These are phyloP conservation scores for Drosophila borealis DNA, from an alignment of 2,888 invertebrate genomes.

Conservation along the genomic window DNA sequence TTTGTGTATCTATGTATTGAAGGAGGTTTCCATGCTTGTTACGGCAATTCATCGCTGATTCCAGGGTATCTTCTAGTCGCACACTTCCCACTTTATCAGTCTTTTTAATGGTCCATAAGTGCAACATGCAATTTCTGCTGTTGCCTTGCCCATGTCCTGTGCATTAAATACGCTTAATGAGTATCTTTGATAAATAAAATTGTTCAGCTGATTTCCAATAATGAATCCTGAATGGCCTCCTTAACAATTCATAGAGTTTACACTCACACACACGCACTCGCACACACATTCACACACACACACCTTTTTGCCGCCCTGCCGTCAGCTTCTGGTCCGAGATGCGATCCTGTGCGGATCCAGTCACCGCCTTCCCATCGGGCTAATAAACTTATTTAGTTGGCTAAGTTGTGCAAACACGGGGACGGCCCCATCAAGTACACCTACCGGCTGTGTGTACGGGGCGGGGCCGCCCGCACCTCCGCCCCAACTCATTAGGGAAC, in stretches of 20 bases:
- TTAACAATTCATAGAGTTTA: conserved; percentile 30
- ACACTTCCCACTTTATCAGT: too few species aligned
- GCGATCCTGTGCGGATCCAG: neutral
- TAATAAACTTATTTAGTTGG: conserved; percentile 76
- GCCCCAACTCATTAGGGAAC: conserved; percentile 72
- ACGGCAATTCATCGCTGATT: too few species aligned
- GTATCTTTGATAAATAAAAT: conserved; percentile 42
- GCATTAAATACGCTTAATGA: conserved; percentile 50
- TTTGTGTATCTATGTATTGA: too few species aligned
- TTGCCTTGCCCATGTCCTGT: neutral
- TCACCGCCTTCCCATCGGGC: conserved; percentile 55
- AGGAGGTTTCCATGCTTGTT: fast-evolving
- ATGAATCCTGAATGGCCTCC: conserved; percentile 14
- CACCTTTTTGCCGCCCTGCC: neutral
- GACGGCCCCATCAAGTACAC: conserved; percentile 70
- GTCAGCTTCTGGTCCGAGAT: neutral
- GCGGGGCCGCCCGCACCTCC: conserved; percentile 60
- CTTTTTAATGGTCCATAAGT: conserved; percentile 43
- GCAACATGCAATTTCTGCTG: conserved; percentile 17
- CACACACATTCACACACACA: neutral
- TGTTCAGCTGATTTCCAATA: conserved; percentile 12
- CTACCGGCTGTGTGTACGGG: conserved; percentile 41
- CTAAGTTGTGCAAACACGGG: conserved; percentile 73
- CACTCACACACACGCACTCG: neutral
- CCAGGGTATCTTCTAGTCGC: too few species aligned